phyloP scores from a whole-genome alignment of 1,140 invertebrate genomes.

The Halyomorpha halys region DNA sequence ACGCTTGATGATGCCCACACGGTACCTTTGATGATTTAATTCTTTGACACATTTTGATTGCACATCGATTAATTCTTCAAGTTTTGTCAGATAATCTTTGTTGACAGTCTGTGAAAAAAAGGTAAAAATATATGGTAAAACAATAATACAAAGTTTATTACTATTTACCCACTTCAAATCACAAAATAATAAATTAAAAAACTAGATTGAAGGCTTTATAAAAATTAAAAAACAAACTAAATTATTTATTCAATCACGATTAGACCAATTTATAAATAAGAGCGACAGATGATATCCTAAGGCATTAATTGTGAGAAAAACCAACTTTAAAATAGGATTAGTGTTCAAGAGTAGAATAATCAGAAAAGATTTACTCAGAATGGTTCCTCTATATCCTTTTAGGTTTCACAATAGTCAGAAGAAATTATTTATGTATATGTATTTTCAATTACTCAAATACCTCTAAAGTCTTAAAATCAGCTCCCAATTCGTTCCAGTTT shows the following conservation, averaged over 20 bases:
- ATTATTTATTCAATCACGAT: neutral
- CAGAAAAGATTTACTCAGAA: too few relatives aligned
- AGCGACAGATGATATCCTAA: too few relatives aligned
- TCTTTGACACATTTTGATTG: conserved; percentile 82
- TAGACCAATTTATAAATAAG: neutral
- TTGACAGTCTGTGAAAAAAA: conserved; percentile 54
- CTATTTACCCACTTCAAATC: neutral
- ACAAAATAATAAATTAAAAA: neutral
- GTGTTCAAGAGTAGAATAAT: too few relatives aligned
- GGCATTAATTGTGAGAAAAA: too few relatives aligned
- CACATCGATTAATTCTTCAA: conserved; percentile 69
- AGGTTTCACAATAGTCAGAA: too few relatives aligned
- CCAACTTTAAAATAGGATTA: too few relatives aligned
- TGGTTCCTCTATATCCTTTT: too few relatives aligned
- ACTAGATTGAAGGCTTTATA: neutral
- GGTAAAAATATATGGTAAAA: too few relatives aligned
- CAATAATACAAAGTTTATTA: too few relatives aligned
- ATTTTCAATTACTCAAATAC: conserved; percentile 43
- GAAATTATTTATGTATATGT: too few relatives aligned
- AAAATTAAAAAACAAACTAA: neutral
- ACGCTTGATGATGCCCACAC: conserved; percentile 67
- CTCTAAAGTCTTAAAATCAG: conserved; percentile 63
- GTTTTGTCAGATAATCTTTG: conserved; percentile 69
- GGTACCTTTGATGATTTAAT: conserved; percentile 79
- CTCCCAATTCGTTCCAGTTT: conserved; percentile 67